These are phyloP conservation scores for Athene noctua DNA, from an alignment of 2,113 vertebrate species.

Conservation along the genomic window DNA sequence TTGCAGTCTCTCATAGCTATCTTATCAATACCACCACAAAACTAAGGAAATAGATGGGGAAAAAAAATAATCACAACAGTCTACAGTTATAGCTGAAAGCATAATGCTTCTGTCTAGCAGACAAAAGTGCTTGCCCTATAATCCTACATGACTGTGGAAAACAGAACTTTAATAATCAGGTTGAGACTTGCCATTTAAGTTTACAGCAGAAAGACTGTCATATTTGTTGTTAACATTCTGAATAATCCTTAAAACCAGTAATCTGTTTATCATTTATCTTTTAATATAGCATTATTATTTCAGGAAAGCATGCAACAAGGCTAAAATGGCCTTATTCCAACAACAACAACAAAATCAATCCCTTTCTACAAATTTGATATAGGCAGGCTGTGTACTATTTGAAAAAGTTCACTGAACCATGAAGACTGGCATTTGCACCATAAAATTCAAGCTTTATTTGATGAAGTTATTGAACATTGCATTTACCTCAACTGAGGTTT, in stretches of 20 bases:
- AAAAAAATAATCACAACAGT: background rate
- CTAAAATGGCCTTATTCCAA: conserved; percentile 70
- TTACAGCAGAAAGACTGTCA: conserved; percentile 55
- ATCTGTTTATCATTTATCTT: conserved; percentile 75
- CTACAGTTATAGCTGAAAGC: conserved; percentile 23
- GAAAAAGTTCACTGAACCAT: conserved; percentile 71
- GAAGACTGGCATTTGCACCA: conserved; percentile 71
- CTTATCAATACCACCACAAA: conserved; percentile 42
- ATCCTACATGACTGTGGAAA: conserved; percentile 18
- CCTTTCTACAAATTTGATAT: conserved; percentile 74
- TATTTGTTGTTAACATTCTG: conserved; percentile 66
- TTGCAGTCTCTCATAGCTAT: conserved; percentile 20
- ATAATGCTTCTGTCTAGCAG: conserved; percentile 38
- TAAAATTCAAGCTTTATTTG: conserved; percentile 71
- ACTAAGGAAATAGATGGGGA: conserved; percentile 6
- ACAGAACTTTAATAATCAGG: conserved; percentile 62
- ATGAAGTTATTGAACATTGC: conserved; percentile 73
- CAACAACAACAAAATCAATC: conserved; percentile 72
- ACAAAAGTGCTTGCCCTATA: conserved; percentile 25
- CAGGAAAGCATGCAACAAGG: conserved; percentile 53
- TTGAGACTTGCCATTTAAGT: conserved; percentile 65
- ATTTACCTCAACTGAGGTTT: conserved; percentile 60
- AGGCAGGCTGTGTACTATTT: conserved; percentile 62
- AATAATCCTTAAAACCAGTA: conserved; percentile 72
- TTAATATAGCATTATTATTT: conserved; percentile 71